Evolutionary conservation across 2,797 vertebrate species (phyloP).

Genomic region (Gymnodraco acuticeps): DNA sequence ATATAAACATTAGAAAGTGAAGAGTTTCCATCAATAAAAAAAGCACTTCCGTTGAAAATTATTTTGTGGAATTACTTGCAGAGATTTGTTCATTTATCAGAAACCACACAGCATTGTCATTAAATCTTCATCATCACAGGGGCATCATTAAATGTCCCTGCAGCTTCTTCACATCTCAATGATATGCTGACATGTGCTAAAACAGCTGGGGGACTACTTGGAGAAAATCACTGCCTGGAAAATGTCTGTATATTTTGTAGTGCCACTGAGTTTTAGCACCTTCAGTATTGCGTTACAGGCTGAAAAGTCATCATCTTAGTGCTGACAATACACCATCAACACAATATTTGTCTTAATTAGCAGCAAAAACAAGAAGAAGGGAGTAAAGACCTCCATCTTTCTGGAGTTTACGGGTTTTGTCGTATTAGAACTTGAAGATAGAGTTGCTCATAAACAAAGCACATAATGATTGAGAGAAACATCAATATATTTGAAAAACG

Average conservation of each 20-base stretch:
- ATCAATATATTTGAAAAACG: constrained; percentile 35
- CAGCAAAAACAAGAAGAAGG: constrained; percentile 30
- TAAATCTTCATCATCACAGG: constrained; percentile 41
- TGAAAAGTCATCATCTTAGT: constrained; percentile 39
- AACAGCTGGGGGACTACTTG: constrained; percentile 54
- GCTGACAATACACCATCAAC: constrained; percentile 49
- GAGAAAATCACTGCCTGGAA: constrained; percentile 45
- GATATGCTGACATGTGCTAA: constrained; percentile 57
- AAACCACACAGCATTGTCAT: constrained; percentile 48
- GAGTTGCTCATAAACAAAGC: constrained; percentile 43
- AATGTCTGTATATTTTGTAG: constrained; percentile 33
- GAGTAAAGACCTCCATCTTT: constrained; percentile 31
- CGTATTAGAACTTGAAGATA: constrained; percentile 22
- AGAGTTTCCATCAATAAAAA: constrained; percentile 16
- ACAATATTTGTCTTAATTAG: constrained; percentile 61
- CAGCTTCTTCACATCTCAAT: constrained; percentile 35
- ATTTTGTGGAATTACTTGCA: constrained; percentile 25
- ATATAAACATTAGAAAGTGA: not conserved
- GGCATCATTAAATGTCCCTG: constrained; percentile 40
- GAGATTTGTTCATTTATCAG: constrained; percentile 51
- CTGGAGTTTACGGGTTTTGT: constrained; percentile 25
- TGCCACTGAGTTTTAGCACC: constrained; percentile 39
- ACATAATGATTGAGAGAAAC: constrained; percentile 11
- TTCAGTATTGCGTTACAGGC: constrained; percentile 21
- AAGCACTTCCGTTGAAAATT: constrained; percentile 16